Percentiles rank a stretch among this genome's conserved stretches.
These are phyloP conservation scores for Onychostruthus taczanowskii DNA, from an alignment of 2,113 vertebrate species.

Conservation along the genomic window DNA sequence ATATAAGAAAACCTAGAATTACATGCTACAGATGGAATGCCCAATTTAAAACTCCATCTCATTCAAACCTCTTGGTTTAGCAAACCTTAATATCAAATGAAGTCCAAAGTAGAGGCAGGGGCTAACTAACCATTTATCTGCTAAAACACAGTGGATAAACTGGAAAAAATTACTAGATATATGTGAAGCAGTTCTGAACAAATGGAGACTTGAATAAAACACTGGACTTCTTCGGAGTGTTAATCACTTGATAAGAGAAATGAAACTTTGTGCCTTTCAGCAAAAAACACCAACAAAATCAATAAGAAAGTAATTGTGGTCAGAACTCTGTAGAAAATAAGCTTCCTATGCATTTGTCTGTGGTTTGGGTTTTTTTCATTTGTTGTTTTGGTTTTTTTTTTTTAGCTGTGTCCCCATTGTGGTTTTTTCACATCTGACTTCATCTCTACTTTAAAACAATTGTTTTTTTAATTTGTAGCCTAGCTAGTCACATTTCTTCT, in stretches of 20 bases:
- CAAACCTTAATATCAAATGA: not conserved
- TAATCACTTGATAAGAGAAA: not conserved
- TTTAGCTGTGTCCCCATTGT: not conserved
- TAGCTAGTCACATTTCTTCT: not conserved
- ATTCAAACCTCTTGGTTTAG: not conserved
- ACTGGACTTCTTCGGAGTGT: not conserved
- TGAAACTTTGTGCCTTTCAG: not conserved
- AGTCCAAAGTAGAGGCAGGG: not conserved
- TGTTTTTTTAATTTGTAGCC: not conserved
- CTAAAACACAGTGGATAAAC: not conserved
- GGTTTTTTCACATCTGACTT: not conserved
- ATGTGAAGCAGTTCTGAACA: not conserved
- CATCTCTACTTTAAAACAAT: not conserved
- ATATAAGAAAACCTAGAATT: not conserved
- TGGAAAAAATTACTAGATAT: not conserved
- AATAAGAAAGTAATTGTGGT: constrained; percentile 5
- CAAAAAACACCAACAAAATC: not conserved
- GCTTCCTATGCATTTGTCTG: not conserved
- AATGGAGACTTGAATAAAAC: not conserved
- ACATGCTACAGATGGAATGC: not conserved
- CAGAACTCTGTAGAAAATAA: not conserved
- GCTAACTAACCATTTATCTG: not conserved
- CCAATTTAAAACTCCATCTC: not conserved
- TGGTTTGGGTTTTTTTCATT: not conserved
- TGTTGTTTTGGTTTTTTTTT: not conserved